Evolutionary conservation across 23 tunicate genomes (phyloP).

Genomic region (Oikopleura dioica): DNA sequence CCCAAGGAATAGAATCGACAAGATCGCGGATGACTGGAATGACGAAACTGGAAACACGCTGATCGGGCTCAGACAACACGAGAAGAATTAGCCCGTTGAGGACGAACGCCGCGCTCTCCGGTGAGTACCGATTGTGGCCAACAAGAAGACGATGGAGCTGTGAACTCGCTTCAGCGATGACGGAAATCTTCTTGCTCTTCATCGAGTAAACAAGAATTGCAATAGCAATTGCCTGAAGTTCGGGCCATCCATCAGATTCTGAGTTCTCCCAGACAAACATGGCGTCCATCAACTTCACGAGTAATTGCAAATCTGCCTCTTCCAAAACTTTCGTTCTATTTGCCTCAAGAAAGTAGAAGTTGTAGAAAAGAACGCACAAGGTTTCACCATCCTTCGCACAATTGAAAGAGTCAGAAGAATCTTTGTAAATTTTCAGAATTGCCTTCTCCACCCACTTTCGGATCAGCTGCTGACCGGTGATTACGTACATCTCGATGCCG

Average conservation of each 20-base stretch:
- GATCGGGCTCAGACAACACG: slow-evolving; percentile 8
- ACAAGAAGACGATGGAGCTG: neutral
- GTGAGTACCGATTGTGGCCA: neutral
- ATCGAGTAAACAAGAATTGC: neutral
- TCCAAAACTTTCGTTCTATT: neutral
- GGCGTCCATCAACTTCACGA: neutral
- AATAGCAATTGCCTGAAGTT: neutral
- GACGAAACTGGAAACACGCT: slow-evolving; percentile 38
- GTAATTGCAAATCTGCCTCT: neutral
- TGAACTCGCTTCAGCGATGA: neutral
- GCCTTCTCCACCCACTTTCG: too few species aligned
- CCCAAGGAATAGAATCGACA: slow-evolving; percentile 18
- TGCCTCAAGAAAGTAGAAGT: neutral
- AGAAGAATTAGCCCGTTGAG: neutral
- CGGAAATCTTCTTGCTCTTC: neutral
- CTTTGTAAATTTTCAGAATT: too few species aligned
- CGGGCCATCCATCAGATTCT: neutral
- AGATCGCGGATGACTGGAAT: slow-evolving; percentile 66
- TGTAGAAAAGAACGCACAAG: neutral
- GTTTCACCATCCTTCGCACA: neutral
- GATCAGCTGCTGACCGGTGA: too few species aligned
- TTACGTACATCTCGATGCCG: too few species aligned
- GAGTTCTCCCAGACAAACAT: neutral
- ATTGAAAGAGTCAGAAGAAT: neutral
- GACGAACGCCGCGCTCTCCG: neutral